These are phyloP conservation scores for Eidolon dupreanum DNA, from an alignment of 2,797 vertebrate genomes.

Conservation along the genomic window DNA sequence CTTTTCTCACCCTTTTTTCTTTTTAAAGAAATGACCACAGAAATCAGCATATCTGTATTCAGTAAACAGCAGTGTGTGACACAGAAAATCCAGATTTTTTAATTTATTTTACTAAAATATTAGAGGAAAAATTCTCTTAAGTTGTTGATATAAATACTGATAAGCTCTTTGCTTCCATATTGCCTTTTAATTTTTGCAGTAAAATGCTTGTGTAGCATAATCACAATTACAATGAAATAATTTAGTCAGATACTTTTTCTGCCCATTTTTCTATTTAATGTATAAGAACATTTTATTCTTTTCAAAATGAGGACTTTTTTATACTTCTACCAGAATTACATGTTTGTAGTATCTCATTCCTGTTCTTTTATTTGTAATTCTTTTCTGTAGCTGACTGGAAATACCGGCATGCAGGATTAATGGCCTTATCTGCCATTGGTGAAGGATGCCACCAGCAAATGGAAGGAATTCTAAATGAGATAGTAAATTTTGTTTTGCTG, in stretches of 20 bases:
- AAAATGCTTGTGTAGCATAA: neutral
- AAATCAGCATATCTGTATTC: neutral
- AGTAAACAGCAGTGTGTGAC: neutral
- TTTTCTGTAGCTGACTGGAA: conserved; percentile 95
- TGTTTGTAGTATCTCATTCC: neutral
- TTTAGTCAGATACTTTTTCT: neutral
- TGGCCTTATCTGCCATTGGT: conserved; percentile 98
- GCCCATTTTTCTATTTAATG: neutral
- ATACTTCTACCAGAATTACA: neutral
- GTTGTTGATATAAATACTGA: neutral
- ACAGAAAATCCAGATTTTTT: neutral
- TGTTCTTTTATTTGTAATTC: conserved; percentile 43
- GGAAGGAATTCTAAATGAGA: conserved; percentile 98
- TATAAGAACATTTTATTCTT: neutral
- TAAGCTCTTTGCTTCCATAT: neutral
- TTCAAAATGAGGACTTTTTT: neutral
- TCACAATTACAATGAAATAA: neutral
- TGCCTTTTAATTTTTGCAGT: neutral
- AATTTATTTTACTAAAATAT: neutral
- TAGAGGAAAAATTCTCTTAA: neutral
- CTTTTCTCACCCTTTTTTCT: neutral
- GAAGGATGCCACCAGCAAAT: conserved; percentile 99
- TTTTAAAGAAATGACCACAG: neutral
- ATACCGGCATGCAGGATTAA: conserved; percentile 96
- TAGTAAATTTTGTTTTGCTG: conserved; percentile 96